phyloP scores from a whole-genome alignment of 2,797 vertebrate genomes.

The Schizopygopsis pylzovi region DNA sequence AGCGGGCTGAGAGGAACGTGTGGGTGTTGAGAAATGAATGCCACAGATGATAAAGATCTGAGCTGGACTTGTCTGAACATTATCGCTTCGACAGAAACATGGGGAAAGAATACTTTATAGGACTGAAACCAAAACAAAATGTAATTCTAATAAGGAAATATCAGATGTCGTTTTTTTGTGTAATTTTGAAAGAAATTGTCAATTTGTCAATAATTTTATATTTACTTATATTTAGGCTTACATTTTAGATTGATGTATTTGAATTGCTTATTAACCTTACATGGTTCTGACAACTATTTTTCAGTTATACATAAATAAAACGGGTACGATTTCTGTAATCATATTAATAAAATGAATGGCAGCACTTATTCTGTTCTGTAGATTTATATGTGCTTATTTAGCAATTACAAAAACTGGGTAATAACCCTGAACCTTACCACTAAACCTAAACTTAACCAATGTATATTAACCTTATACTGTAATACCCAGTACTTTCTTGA shows the following conservation, averaged over 20 bases:
- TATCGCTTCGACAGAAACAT: neutral
- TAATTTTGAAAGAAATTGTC: too few species aligned
- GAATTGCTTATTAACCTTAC: neutral
- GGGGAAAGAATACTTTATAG: neutral
- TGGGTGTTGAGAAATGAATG: constrained; percentile 44
- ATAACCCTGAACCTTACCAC: too few species aligned
- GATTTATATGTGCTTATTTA: too few species aligned
- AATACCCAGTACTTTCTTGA: too few species aligned
- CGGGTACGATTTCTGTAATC: neutral
- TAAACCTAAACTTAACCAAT: too few species aligned
- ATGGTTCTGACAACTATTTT: neutral
- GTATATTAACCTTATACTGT: too few species aligned
- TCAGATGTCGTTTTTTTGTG: neutral
- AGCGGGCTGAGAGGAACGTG: constrained; percentile 32
- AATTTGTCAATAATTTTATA: neutral
- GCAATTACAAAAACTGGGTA: too few species aligned
- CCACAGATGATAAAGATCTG: constrained; percentile 9
- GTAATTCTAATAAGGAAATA: neutral
- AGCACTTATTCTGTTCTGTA: too few species aligned
- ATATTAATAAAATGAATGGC: neutral
- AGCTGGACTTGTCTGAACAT: constrained; percentile 14
- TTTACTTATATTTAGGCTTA: neutral
- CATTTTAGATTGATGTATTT: neutral
- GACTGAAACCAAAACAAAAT: neutral
- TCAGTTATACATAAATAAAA: neutral